phyloP scores from a whole-genome alignment of 2,888 invertebrate genomes.

The Abscondita cerata region DNA sequence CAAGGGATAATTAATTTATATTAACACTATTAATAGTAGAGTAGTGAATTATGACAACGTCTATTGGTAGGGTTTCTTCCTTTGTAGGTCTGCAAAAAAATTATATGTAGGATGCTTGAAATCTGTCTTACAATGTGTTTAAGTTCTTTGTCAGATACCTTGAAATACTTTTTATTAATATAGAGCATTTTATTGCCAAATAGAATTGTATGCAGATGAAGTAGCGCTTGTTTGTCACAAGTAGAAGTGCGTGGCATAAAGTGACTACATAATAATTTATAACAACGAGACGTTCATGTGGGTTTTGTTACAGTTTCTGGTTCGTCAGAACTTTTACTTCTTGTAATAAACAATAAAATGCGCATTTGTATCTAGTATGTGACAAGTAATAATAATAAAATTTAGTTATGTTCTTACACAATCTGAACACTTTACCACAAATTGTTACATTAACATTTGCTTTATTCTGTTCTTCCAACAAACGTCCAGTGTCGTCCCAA shows the following conservation, averaged over 20 bases:
- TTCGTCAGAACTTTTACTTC: conserved; percentile 22
- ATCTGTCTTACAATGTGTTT: not conserved
- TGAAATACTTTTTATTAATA: conserved; percentile 7
- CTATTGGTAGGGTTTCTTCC: not conserved
- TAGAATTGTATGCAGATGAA: conserved; percentile 52
- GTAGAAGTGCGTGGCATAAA: conserved; percentile 30
- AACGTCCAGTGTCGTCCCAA: too few species aligned
- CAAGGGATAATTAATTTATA: conserved; percentile 34
- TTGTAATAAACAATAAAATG: conserved; percentile 1
- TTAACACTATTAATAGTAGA: conserved; percentile 25
- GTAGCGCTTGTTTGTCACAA: conserved; percentile 51
- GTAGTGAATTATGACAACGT: conserved; percentile 11
- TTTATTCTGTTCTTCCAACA: too few species aligned
- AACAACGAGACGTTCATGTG: conserved; percentile 25
- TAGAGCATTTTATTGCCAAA: conserved; percentile 26
- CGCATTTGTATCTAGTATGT: not conserved
- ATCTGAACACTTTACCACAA: not conserved
- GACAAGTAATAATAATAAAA: not conserved
- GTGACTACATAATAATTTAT: conserved; percentile 31
- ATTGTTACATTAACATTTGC: too few species aligned
- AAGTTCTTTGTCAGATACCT: conserved; percentile 4
- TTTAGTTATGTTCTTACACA: conserved; percentile 1
- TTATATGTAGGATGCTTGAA: too few species aligned
- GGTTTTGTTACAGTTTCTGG: conserved; percentile 26
- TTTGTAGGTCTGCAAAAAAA: too few species aligned